Evolutionary conservation across 1,140 invertebrate genomes (phyloP), one percentile per base, ranked within the genome.

Genomic region (Temnothorax nylanderi): DNA sequence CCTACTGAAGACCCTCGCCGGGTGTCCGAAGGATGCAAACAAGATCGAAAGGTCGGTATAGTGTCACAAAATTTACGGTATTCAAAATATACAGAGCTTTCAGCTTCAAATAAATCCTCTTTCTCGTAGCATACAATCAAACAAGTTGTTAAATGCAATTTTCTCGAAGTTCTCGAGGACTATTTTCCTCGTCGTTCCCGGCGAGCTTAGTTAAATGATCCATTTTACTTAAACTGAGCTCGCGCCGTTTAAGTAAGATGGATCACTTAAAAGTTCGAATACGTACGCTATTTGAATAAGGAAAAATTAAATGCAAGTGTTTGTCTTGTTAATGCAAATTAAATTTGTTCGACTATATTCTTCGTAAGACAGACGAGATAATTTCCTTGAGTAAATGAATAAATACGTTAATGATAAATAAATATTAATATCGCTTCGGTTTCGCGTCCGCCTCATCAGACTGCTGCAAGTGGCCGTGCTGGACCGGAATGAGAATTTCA

Each of bases 1-100:
- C 93, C 94, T 98, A 0, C 92, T 98, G 11, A 98, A 97, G 94
- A 97, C 97, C 1, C 92, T 98, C 1, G 97, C 97, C 0, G 97
- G 97, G 2, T 98, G 97, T 94, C 97, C 97, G 1, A 96, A 96
- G 21, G 96, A 97, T 86, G 92, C 96, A 0, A 95, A 95, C 82
- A 98, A 97, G 91, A 97, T 98, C 44, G 94, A 96, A 90, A 96
- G 92, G 95, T 96, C 92, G 75, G 64, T 75, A 44, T 16, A 26
- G 26, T 26, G 1, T 26, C 26, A 26, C 26, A 26, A 26, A 26
- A 51, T 69, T 58, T 1, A 11, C 41, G 13, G 60, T 37, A 32
- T 74, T 69, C 3, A 26, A 71, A 13, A 16, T 2, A 0, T 26
- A 26, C n/a, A 21, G 6, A 6, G 21, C 13, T 67, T 44, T 26